phyloP scores from a whole-genome alignment of 2,888 invertebrate species.

The Rhorus exstirpatorius region DNA sequence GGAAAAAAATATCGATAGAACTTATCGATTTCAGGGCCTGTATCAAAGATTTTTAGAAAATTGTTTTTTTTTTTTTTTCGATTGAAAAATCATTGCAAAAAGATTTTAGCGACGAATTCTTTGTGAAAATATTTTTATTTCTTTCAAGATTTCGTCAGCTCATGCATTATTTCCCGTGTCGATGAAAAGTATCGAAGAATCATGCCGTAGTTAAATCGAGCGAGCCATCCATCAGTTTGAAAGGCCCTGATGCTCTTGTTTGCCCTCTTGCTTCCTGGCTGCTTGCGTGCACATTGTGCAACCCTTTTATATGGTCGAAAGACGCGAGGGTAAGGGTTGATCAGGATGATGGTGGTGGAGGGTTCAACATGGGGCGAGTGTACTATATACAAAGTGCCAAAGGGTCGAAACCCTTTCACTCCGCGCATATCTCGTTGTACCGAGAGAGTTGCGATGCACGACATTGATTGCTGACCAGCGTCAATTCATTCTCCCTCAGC shows the following conservation, averaged over 20 bases:
- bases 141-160: neutral
- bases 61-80: too few species aligned
- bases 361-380: constrained; percentile 54
- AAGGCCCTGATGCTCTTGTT: constrained; percentile 36
- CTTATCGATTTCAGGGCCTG: too few species aligned
- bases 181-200: constrained; percentile 18
- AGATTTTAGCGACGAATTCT: neutral
- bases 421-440: neutral
- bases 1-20: too few species aligned
- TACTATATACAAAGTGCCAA: constrained; percentile 23
- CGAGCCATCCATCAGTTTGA: constrained; percentile 62
- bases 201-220: constrained; percentile 32
- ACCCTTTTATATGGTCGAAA: constrained; percentile 49
- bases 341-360: constrained; percentile 11
- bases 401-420: constrained; percentile 61
- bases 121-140: neutral
- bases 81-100: too few species aligned
- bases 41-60: too few species aligned
- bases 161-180: constrained; percentile 21
- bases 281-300: constrained; percentile 44
- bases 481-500: constrained; percentile 26
- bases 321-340: constrained; percentile 33
- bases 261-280: constrained; percentile 28
- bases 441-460: constrained; percentile 9
- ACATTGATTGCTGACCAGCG: constrained; percentile 57